These are phyloP conservation scores for Paramuricea clavata DNA, from an alignment of 92 coral and sea anemone genomes.

Conservation along the genomic window DNA sequence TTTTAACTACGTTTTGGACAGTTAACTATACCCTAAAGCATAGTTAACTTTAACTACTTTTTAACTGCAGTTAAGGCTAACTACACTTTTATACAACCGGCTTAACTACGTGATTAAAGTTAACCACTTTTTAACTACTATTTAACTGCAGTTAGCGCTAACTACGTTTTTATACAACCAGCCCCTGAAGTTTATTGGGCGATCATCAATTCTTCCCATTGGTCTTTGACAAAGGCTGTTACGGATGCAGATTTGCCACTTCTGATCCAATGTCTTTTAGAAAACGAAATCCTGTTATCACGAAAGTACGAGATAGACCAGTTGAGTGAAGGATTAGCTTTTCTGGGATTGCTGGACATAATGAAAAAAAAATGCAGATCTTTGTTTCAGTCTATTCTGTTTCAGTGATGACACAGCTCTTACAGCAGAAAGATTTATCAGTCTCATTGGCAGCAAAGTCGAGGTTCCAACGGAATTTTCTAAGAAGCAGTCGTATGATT, in stretches of 20 bases:
- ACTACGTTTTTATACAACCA: no score
- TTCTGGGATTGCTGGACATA: slow-evolving; percentile 56
- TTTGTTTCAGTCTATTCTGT: slow-evolving; percentile 58
- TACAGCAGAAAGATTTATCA: slow-evolving; percentile 55
- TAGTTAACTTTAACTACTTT: no score
- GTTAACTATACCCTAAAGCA: no score
- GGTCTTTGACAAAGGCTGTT: slow-evolving; percentile 55
- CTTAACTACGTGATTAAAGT: no score
- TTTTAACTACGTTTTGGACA: no score
- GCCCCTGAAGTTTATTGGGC: slow-evolving; percentile 68
- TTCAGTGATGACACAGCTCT: slow-evolving; percentile 36
- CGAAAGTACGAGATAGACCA: slow-evolving; percentile 65
- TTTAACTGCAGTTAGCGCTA: no score
- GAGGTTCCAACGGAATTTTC: slow-evolving; percentile 56
- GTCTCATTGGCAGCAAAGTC: slow-evolving; percentile 34
- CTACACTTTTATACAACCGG: no score
- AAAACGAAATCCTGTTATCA: slow-evolving; percentile 66
- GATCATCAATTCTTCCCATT: slow-evolving; percentile 60
- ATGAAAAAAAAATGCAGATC: slow-evolving; percentile 51
- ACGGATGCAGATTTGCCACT: slow-evolving; percentile 54
- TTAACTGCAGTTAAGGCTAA: no score
- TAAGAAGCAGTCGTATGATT: slow-evolving; percentile 57
- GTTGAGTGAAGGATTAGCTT: slow-evolving; percentile 60
- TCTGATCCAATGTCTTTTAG: slow-evolving; percentile 60
- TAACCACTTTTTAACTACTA: no score